Conservation (phyloP, 2,797 vertebrate genomes). For the Megalops cyprinoides region DNA sequence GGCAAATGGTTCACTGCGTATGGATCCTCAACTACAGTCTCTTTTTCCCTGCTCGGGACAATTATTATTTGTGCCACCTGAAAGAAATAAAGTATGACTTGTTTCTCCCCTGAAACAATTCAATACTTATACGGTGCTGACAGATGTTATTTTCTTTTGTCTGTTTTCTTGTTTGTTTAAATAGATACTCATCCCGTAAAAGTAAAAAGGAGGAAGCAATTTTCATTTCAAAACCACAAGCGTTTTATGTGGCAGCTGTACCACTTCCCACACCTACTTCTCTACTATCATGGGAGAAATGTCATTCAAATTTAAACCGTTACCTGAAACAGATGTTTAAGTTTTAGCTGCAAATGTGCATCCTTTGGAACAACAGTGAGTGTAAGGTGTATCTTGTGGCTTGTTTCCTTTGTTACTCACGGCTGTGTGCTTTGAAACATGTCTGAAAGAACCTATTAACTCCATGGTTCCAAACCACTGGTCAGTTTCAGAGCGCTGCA, state of each 20-base stretch:
- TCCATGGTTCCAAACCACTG: background rate
- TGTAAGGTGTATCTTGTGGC: too few relatives aligned
- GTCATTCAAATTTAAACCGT: too few relatives aligned
- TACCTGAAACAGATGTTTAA: too few relatives aligned
- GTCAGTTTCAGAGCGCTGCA: background rate
- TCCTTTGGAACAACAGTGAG: too few relatives aligned
- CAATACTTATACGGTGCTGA: background rate
- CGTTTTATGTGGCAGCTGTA: background rate
- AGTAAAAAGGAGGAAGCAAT: background rate
- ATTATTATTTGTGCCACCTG: background rate
- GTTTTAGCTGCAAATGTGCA: too few relatives aligned
- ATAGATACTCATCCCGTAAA: background rate
- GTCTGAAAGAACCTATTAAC: background rate
- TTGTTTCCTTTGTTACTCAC: too few relatives aligned
- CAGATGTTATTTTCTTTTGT: too few relatives aligned
- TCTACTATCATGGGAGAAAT: too few relatives aligned
- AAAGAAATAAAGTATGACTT: background rate
- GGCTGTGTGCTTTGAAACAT: background rate
- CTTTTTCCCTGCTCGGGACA: background rate
- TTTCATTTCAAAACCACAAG: background rate
- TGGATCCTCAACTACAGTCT: too few relatives aligned
- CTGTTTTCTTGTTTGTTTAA: background rate
- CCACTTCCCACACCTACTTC: too few relatives aligned
- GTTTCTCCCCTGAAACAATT: background rate
- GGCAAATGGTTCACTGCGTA: background rate